Percentiles rank a stretch among this genome's conserved stretches.
Conservation (phyloP, 1,140 invertebrate genomes). For the Onthophagus taurus region DNA sequence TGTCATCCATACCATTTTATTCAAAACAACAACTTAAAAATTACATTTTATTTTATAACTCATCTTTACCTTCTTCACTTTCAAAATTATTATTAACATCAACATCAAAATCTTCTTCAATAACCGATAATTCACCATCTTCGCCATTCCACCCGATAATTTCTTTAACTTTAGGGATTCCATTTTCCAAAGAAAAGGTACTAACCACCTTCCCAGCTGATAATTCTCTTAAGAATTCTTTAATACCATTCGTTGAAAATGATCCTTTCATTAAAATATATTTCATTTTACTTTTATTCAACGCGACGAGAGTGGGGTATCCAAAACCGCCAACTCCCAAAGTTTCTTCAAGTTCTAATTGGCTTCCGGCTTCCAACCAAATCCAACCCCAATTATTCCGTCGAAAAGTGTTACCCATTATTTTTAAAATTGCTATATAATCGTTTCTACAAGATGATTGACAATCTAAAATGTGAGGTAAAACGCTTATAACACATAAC, state of each 20-base stretch:
- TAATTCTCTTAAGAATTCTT: conserved; percentile 16
- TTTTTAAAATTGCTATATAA: conserved; percentile 66
- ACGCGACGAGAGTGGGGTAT: conserved; percentile 86
- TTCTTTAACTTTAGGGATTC: not conserved
- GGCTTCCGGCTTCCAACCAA: conserved; percentile 68
- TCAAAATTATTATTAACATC: not conserved
- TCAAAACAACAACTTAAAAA: too few relatives aligned
- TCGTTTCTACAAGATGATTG: conserved; percentile 84
- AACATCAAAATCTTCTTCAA: conserved; percentile 7
- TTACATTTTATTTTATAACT: too few relatives aligned
- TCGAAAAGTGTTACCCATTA: conserved; percentile 83
- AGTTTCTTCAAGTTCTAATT: conserved; percentile 72
- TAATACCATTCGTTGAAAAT: conserved; percentile 87
- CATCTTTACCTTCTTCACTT: not conserved
- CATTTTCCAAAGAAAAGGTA: not conserved
- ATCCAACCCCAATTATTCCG: conserved; percentile 95
- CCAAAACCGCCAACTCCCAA: conserved; percentile 87
- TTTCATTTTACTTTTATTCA: conserved; percentile 94
- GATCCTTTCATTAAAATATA: conserved; percentile 85
- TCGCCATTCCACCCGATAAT: conserved; percentile 1
- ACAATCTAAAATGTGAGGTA: conserved; percentile 95
- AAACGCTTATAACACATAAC: conserved; percentile 82
- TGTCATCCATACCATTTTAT: too few relatives aligned
- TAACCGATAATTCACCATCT: conserved; percentile 3
- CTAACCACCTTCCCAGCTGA: not conserved